These are phyloP conservation scores for Enteromius treurensis DNA, from an alignment of 2,797 vertebrate species.

Conservation along the genomic window DNA sequence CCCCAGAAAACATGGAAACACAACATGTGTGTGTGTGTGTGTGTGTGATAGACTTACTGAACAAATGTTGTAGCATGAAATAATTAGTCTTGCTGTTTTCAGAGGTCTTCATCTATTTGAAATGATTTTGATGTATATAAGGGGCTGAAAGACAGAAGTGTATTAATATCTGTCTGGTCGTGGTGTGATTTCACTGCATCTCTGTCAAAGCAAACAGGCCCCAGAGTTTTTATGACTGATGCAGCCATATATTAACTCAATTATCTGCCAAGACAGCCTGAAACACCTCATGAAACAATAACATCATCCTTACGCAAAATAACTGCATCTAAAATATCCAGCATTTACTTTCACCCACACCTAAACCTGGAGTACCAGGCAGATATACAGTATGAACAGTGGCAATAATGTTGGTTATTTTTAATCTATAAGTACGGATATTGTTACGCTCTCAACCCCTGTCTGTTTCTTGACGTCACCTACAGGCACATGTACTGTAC, in stretches of 20 bases:
- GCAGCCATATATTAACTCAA: neutral
- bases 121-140: neutral
- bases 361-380: neutral
- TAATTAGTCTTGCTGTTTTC: neutral
- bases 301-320: neutral
- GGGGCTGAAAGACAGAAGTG: neutral
- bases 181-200: constrained; percentile 21
- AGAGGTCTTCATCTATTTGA: neutral
- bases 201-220: neutral
- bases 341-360: neutral
- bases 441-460: neutral
- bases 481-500: neutral
- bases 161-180: constrained; percentile 14
- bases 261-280: neutral
- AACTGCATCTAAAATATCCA: neutral
- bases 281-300: neutral
- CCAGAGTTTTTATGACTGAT: constrained; percentile 24
- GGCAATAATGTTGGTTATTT: neutral
- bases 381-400: neutral
- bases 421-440: neutral
- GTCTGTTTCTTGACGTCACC: neutral
- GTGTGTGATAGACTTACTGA: neutral
- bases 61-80: neutral
- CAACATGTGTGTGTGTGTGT: neutral
- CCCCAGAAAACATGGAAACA: no score